Evolutionary conservation across 2,797 vertebrate species (phyloP), one percentile per base, ranked within the genome.

Genomic region (Gymnodraco acuticeps): DNA sequence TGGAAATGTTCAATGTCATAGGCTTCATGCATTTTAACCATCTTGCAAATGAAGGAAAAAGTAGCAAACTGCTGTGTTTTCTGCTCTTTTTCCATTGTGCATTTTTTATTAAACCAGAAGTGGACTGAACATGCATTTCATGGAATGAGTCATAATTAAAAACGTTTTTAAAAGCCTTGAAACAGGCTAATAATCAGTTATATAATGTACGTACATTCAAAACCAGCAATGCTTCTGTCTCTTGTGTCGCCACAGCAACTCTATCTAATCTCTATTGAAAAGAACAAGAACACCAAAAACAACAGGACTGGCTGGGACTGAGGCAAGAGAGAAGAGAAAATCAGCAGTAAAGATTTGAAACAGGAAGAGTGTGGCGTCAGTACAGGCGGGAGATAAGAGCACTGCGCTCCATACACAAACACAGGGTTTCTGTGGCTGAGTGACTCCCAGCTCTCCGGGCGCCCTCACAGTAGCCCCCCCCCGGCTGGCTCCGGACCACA

Each of bases 281-380:
- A 91, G 89, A 91, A 87, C 83, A 86, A 71, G 86, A 82, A 92
- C 70, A 84, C 80, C 84, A 89, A 91, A 90, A 87, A 85, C 86
- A 91, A 85, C 88, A 92, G 81, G 82, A 73, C 83, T 78, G 92
- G 91, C 89, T 86, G 89, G 89, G 76, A 83, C 91, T 72, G 83
- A 89, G 90, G 93, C 88, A 93, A 84, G 90, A 94, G 87, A 87
- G 90, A 93, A 92, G 91, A 95, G 91, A 95, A 94, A 94, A 95
- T 94, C 93, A 95, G 93, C 94, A 93, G 92, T 92, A 94, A 94
- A 92, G 94, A 97, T 96, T 96, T 97, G 95, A 96, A 98, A 98
- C 97, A 98, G 98, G 98, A 99, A 98, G 95, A 96, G 95, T 91
- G 92, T 95, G 97, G 97, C 97, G 96, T 97, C 97, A 95, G 97